Percentiles rank a stretch among this genome's conserved stretches.
These are phyloP conservation scores for Papilio xuthus DNA, from an alignment of 1,140 invertebrate species.

Conservation along the genomic window DNA sequence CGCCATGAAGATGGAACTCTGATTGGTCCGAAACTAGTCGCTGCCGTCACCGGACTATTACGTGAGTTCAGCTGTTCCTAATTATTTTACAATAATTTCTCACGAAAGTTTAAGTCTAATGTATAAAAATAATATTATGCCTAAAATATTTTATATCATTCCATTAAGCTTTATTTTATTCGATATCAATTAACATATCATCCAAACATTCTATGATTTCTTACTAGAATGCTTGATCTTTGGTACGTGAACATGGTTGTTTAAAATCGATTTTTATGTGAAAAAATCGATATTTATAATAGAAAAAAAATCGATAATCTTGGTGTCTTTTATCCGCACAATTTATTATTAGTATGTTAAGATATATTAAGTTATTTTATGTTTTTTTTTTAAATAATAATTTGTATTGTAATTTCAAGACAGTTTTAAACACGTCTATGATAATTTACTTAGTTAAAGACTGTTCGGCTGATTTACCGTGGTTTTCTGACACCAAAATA, in stretches of 20 bases:
- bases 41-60: too few relatives aligned
- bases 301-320: neutral
- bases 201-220: neutral
- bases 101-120: too few relatives aligned
- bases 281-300: neutral
- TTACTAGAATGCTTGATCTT: neutral
- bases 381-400: neutral
- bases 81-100: too few relatives aligned
- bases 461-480: neutral
- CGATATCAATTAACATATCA: conserved; percentile 17
- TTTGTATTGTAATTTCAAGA: neutral
- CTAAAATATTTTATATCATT: too few relatives aligned
- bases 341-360: conserved; percentile 10
- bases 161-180: conserved; percentile 13
- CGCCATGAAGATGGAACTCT: too few relatives aligned
- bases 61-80: too few relatives aligned
- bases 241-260: neutral
- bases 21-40: too few relatives aligned
- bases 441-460: neutral
- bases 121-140: too few relatives aligned
- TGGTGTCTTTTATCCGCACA: conserved; percentile 20
- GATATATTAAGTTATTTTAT: neutral
- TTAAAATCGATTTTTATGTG: neutral
- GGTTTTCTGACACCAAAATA: too few relatives aligned
- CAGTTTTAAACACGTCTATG: neutral